Evolutionary conservation across 2,113 vertebrate genomes (phyloP), one percentile per base, ranked within the genome.

Genomic region (Calonectris borealis): DNA sequence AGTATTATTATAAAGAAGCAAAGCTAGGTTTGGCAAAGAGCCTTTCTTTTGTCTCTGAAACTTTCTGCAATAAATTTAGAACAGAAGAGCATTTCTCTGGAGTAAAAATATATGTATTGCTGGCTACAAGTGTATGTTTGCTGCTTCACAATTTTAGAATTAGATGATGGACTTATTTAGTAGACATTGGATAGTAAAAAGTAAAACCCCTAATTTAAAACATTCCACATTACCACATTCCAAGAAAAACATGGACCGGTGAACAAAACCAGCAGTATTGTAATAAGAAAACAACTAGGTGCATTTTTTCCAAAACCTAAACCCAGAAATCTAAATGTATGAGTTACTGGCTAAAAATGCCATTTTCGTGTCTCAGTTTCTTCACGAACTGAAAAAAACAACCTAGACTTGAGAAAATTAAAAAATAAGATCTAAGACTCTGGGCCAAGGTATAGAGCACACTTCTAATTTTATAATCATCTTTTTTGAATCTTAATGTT

Each of bases 211-310:
- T 98, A 98, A 98, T 98, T 98, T 98, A 98, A 98, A 98, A 98
- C 98, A 97, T 98, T 98, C 97, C 95, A 97, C 94, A 87, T 92
- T 55, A 93, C 97, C 97, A 83, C 97, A 97, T 96, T 98, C 98
- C 98, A 98, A 98, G 97, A 98, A 98, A 98, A 98, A 98, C 97
- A 98, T 9, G 94, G 97, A 98, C 97, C 94, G 82, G 97, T 97
- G 98, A 98, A 98, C 96, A 98, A 98, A 98, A 97, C 97, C 97
- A 98, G 97, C 96, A 98, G 97, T 98, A 98, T 98, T 98, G 98
- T 98, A 98, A 98, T 98, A 97, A 97, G 98, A 98, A 98, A 98
- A 98, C 97, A 98, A 98, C 96, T 98, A 98, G 97, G 97, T 98
- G 96, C 97, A 97, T 97, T 98, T 98, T 97, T 98, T 98, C 97